These are phyloP conservation scores for Acropternis orthonyx DNA, from an alignment of 2,797 vertebrate species.

Conservation along the genomic window DNA sequence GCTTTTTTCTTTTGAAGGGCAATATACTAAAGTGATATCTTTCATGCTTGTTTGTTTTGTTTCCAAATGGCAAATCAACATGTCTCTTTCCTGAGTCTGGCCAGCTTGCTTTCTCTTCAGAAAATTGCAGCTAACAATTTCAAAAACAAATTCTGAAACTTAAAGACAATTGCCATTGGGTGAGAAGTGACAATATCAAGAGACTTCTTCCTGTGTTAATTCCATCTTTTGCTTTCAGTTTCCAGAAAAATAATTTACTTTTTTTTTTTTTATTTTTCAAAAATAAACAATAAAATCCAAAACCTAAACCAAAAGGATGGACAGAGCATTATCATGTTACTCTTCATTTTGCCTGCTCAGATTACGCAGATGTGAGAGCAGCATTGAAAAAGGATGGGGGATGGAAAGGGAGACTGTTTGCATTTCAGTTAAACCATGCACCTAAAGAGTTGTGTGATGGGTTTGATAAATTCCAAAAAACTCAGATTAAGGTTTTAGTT, in stretches of 20 bases:
- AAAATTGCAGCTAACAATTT: background rate
- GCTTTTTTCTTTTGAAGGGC: background rate
- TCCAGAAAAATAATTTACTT: background rate
- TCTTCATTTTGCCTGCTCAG: background rate
- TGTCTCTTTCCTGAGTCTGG: background rate
- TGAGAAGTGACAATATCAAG: background rate
- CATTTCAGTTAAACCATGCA: background rate
- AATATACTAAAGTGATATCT: background rate
- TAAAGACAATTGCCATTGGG: background rate
- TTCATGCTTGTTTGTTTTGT: background rate
- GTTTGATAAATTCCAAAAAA: too few species aligned
- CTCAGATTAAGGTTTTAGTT: too few species aligned
- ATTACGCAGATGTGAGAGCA: background rate
- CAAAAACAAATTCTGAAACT: background rate
- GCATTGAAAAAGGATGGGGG: background rate
- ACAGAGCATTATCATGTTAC: background rate
- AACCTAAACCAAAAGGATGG: background rate
- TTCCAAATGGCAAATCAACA: background rate
- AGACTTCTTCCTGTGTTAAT: background rate
- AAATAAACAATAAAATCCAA: background rate
- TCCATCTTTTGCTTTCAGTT: background rate
- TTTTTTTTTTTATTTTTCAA: background rate
- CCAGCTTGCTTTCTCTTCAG: background rate
- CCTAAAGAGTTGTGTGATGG: background rate
- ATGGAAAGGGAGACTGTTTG: background rate